Conservation (phyloP, 2,113 vertebrate genomes). For the Sturnus vulgaris region DNA sequence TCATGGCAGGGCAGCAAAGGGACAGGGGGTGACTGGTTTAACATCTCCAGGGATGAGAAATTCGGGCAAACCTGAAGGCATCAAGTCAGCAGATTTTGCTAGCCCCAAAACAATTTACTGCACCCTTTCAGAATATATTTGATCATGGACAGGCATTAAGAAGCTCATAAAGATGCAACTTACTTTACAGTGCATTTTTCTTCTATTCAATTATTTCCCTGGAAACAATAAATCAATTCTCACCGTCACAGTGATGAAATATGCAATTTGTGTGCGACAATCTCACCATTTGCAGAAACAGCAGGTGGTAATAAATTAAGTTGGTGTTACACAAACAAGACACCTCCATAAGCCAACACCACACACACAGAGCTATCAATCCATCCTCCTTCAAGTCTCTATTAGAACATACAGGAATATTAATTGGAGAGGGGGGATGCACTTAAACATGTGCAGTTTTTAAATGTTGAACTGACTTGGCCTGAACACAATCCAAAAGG, state of each 20-base stretch:
- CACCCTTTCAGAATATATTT: background rate
- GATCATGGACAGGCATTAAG: background rate
- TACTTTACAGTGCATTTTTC: background rate
- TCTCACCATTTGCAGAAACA: constrained; percentile 7
- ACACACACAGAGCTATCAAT: background rate
- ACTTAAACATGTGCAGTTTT: background rate
- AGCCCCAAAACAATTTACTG: background rate
- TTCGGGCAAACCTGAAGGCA: background rate
- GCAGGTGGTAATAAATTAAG: constrained; percentile 19
- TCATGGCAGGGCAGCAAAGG: accelerated
- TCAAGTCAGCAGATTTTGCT: background rate
- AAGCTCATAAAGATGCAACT: background rate
- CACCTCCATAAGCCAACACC: background rate
- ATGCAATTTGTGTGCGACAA: background rate
- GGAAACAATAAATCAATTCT: constrained; percentile 2
- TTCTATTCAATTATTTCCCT: background rate
- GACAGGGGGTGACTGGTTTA: background rate
- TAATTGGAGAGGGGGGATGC: background rate
- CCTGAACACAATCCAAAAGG: background rate
- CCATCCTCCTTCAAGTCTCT: background rate
- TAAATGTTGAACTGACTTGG: background rate
- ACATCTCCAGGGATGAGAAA: background rate
- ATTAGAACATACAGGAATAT: background rate
- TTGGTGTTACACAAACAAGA: background rate
- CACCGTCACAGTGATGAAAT: background rate